Conservation (phyloP, 1,140 invertebrate species). For the Littorina saxatilis region DNA sequence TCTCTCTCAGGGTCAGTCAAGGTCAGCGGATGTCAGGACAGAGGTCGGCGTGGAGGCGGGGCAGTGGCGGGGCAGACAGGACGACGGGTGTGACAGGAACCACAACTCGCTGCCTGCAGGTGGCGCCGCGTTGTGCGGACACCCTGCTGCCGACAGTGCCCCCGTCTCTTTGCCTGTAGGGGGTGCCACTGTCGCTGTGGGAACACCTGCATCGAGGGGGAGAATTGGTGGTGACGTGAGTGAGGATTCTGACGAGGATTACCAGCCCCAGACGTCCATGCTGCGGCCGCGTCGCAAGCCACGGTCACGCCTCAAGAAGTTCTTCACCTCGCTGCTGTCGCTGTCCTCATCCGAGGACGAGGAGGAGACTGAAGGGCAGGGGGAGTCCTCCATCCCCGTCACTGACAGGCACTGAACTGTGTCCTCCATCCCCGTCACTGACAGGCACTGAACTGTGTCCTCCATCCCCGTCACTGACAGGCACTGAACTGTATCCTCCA, state of each 20-base stretch:
- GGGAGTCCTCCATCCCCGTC: not conserved
- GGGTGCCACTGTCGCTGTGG: not conserved
- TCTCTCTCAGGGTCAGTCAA: not conserved
- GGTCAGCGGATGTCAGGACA: not conserved
- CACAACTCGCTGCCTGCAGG: not conserved
- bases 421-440: not conserved
- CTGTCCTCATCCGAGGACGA: conserved; percentile 43
- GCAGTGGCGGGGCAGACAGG: not conserved
- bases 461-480: not conserved
- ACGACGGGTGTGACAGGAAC: not conserved
- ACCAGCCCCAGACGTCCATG: conserved; percentile 30
- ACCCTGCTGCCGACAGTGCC: not conserved
- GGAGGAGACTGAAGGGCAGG: not conserved
- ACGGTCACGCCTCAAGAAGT: conserved; percentile 40
- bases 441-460: not conserved
- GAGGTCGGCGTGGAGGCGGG: not conserved
- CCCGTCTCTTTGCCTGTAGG: not conserved
- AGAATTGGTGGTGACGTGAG: not conserved
- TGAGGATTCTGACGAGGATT: conserved; percentile 32
- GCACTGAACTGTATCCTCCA: not conserved
- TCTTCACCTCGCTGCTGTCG: conserved; percentile 50
- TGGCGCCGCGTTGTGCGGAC: not conserved
- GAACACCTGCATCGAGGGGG: not conserved
- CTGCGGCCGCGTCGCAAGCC: conserved; percentile 40
- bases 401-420: not conserved